Conservation (phyloP, 2,797 vertebrate species). For the Chanos chanos region DNA sequence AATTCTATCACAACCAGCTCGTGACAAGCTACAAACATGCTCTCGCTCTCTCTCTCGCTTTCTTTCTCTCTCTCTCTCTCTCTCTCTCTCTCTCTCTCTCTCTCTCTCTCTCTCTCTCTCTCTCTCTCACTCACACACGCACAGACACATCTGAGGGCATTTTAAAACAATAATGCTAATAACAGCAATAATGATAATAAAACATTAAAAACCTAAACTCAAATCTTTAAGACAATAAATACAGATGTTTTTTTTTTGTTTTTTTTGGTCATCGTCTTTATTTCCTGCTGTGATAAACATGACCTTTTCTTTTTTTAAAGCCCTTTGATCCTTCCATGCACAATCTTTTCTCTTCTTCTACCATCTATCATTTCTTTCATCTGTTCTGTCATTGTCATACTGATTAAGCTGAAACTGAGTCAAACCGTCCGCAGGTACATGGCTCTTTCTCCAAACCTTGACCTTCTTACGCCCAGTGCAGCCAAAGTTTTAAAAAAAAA, state of each 20-base stretch:
- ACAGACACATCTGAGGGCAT: no score
- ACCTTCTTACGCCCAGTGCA: no score
- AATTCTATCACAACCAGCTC: no score
- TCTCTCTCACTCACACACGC: no score
- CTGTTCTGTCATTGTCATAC: slow-evolving; percentile 9
- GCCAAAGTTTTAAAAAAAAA: no score
- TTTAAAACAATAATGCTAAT: background rate
- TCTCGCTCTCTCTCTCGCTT: no score
- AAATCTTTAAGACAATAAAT: background rate
- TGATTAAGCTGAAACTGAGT: slow-evolving; percentile 9
- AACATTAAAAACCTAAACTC: background rate
- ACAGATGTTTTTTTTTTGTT: background rate
- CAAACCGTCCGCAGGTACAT: slow-evolving; percentile 13
- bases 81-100: no score
- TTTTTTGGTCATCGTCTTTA: no score
- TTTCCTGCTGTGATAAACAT: slow-evolving; percentile 12
- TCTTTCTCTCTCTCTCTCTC: no score
- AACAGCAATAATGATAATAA: background rate
- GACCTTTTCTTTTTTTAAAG: slow-evolving; percentile 1
- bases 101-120: no score
- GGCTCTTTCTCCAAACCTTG: background rate
- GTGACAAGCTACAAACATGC: no score
- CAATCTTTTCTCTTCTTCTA: background rate
- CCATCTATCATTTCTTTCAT: slow-evolving; percentile 13
- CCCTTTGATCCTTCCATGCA: slow-evolving; percentile 7